Percentiles rank a stretch among this genome's conserved stretches.
These are phyloP conservation scores for Clusia tigrina DNA, from an alignment of 2,888 invertebrate species.

Conservation along the genomic window DNA sequence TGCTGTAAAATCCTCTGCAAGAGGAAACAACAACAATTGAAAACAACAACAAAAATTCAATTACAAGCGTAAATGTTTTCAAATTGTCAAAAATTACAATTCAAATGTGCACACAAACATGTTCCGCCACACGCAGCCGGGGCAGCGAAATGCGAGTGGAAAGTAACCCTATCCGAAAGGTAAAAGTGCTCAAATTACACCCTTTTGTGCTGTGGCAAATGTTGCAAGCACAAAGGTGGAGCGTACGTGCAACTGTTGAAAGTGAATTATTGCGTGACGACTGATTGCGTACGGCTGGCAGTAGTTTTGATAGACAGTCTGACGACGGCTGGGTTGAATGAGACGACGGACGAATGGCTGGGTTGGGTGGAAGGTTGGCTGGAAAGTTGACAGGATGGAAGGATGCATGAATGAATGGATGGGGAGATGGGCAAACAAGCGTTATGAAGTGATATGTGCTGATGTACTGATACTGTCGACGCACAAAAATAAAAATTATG, in stretches of 20 bases:
- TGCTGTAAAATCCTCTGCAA: no score
- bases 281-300: constrained; percentile 32
- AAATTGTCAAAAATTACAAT: constrained; percentile 5
- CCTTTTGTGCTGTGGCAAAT: background rate
- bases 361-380: no score
- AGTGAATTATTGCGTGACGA: constrained; percentile 47
- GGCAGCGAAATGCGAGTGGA: background rate
- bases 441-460: background rate
- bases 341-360: no score
- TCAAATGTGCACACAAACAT: background rate
- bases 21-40: no score
- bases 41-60: background rate
- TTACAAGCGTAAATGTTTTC: constrained; percentile 1
- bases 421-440: background rate
- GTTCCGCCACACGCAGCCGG: background rate
- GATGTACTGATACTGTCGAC: background rate
- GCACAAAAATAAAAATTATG: constrained; percentile 17
- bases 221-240: background rate
- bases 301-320: background rate
- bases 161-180: background rate
- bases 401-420: no score
- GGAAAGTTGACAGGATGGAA: no score
- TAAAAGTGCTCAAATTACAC: background rate
- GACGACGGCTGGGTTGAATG: no score
- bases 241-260: constrained; percentile 27